Conservation (phyloP, 1,140 invertebrate species). For the Propsilocerus akamusi region DNA sequence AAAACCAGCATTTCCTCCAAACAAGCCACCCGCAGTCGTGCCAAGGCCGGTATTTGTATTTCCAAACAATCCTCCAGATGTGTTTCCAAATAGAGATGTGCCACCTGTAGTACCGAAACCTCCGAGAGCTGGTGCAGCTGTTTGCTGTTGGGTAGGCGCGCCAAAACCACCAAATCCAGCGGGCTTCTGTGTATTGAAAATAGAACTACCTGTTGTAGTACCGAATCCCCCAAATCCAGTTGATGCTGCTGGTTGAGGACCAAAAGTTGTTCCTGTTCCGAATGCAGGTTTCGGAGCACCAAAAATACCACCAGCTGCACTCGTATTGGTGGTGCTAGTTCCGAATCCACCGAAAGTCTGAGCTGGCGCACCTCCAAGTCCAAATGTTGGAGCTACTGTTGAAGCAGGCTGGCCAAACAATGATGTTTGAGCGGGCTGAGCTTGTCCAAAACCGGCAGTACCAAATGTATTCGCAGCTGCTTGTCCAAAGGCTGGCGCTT, state of each 20-base stretch:
- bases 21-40: constrained; percentile 13
- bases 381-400: constrained; percentile 31
- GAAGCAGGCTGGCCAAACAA: constrained; percentile 29
- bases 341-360: constrained; percentile 26
- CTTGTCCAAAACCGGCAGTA: constrained; percentile 17
- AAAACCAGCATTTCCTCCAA: constrained; percentile 2
- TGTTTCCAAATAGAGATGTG: constrained; percentile 24
- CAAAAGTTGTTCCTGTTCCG: constrained; percentile 13
- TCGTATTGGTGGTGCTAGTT: constrained; percentile 14
- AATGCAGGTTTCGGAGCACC: neutral
- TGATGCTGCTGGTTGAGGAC: constrained; percentile 27
- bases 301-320: constrained; percentile 14
- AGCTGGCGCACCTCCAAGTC: constrained; percentile 23
- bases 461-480: constrained; percentile 23
- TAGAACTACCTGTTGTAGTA: constrained; percentile 15
- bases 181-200: constrained; percentile 5
- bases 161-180: constrained; percentile 13
- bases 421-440: constrained; percentile 22
- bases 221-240: constrained; percentile 23
- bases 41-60: constrained; percentile 28
- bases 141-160: constrained; percentile 13
- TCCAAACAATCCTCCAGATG: constrained; percentile 26
- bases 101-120: constrained; percentile 23
- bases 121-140: constrained; percentile 18
- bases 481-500: constrained; percentile 20